These are phyloP conservation scores for Etia nguti DNA, from an alignment of 2,113 vertebrate genomes.

Conservation along the genomic window DNA sequence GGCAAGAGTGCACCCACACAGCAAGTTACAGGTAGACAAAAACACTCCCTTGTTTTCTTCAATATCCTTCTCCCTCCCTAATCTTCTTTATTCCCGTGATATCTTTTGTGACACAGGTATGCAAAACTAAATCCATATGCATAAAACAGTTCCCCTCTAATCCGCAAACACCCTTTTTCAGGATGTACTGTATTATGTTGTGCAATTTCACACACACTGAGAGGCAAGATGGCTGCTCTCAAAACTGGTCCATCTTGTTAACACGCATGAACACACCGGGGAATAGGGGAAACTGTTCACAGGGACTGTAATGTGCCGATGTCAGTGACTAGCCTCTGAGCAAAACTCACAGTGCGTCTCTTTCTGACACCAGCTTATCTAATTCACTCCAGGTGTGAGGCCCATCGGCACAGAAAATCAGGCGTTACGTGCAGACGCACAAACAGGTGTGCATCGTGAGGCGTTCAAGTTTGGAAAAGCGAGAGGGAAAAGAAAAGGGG, in stretches of 20 bases:
- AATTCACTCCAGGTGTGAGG: slow-evolving; percentile 1
- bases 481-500: neutral
- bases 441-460: neutral
- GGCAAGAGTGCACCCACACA: neutral
- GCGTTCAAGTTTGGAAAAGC: neutral
- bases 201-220: slow-evolving; percentile 21
- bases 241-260: slow-evolving; percentile 58
- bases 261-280: slow-evolving; percentile 14
- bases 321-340: slow-evolving; percentile 2
- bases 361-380: slow-evolving; percentile 6
- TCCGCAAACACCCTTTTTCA: neutral
- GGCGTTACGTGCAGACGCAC: neutral
- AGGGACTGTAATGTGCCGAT: neutral
- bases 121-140: neutral
- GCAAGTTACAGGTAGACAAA: neutral
- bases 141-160: neutral
- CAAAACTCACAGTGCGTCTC: neutral
- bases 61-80: neutral
- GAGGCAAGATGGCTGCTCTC: slow-evolving; percentile 24
- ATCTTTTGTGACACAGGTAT: neutral
- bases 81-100: neutral
- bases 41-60: neutral
- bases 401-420: neutral
- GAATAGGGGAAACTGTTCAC: neutral
- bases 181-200: neutral